These are phyloP conservation scores for Entomyzon cyanotis DNA, from an alignment of 2,113 vertebrate genomes.

Conservation along the genomic window DNA sequence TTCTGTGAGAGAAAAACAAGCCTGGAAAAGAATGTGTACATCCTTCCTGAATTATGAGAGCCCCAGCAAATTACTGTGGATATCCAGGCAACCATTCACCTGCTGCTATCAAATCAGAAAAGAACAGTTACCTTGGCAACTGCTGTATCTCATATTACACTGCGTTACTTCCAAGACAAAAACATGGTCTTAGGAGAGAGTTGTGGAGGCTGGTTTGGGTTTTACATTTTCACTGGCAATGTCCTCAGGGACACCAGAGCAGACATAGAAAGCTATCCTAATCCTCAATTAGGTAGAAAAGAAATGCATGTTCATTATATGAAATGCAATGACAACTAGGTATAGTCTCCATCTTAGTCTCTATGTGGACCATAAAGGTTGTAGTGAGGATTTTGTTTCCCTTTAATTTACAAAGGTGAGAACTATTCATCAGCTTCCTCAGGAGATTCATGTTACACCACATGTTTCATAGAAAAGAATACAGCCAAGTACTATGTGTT, in stretches of 20 bases:
- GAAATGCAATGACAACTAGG: background rate
- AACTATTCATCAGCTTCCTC: background rate
- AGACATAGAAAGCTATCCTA: background rate
- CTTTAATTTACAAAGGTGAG: background rate
- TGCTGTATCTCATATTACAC: background rate
- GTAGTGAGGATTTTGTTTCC: background rate
- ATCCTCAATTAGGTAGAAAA: background rate
- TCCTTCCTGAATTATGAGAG: background rate
- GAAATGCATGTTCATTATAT: background rate
- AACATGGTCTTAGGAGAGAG: background rate
- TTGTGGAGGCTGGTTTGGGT: background rate
- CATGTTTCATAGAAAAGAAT: background rate
- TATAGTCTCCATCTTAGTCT: background rate
- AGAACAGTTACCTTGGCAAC: conserved; percentile 64
- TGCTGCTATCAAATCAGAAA: conserved; percentile 21
- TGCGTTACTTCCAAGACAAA: background rate
- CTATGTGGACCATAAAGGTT: background rate
- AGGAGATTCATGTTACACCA: background rate
- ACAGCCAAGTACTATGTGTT: background rate
- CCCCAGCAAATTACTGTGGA: background rate
- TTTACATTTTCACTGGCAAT: background rate
- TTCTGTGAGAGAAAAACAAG: background rate
- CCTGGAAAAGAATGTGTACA: background rate
- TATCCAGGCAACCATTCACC: conserved; percentile 45
- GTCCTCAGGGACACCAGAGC: background rate